Base-by-base conservation (phyloP, 2,113 vertebrate genomes). In the Scortum barcoo region DNA sequence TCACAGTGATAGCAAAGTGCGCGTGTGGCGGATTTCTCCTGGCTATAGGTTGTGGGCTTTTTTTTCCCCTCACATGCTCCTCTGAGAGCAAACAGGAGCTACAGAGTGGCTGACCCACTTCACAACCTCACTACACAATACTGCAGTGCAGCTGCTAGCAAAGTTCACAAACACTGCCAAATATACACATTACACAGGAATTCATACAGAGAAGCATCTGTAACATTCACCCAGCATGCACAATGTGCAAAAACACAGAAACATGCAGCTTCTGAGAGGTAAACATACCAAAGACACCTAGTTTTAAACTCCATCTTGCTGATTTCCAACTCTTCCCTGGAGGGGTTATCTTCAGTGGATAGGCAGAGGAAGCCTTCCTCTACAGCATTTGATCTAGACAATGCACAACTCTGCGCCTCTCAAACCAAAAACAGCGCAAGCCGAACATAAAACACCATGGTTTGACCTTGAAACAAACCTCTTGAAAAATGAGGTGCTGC, bases 81-180 rank as follows among this genome's bases (percentile, higher is more conserved):
- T 84, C 74, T 57, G 81, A 88, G 84, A 86, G 87, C 11, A 33
- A 80, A 80, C 53, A 44, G 50, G 62, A 84, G 88, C 70, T 56
- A 28, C 40, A 72, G 70, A 84, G 72, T 54, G 71, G 68, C 72
- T 93, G 92, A 94, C 93, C 91, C 90, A 94, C 78, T 94, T 92
- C 80, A 89, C 62, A 86, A 84, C 73, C 80, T 74, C 54, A 28
- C 69, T 78, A 74, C 84, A 85, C 71, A 88, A 85, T 69, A 53
- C 90, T 84, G 80, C 84, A 83, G 68, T 69, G 71, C 79, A 76
- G 83, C 87, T 40, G 48, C 85, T 67, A 53, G 44, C 69, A 85
- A 82, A 83, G 77, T 81, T 87, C 72, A 62, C 73, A 85, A 57
- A 68, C 24, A 62, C 76, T 76, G 56, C 60, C 70, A 83, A 81